These are phyloP conservation scores for Metellina segmentata DNA, from an alignment of 2,888 invertebrate genomes.

Conservation along the genomic window DNA sequence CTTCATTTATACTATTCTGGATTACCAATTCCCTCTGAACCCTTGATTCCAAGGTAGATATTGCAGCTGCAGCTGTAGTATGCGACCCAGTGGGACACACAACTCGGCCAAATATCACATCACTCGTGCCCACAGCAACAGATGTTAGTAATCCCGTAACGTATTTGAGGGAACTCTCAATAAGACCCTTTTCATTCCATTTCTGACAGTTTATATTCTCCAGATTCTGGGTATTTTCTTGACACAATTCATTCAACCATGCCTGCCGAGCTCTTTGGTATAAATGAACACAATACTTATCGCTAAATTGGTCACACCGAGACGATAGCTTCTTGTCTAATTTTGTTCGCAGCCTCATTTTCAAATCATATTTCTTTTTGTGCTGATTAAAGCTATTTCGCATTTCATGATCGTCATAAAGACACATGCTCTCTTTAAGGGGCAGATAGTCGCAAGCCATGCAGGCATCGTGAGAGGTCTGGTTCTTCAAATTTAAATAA, in stretches of 20 bases:
- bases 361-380: slow-evolving; percentile 21
- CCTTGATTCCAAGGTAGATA: neutral
- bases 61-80: neutral
- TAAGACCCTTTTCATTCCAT: neutral
- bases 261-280: slow-evolving; percentile 27
- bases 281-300: neutral
- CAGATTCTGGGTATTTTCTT: neutral
- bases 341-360: slow-evolving; percentile 26
- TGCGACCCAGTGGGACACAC: neutral
- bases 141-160: neutral
- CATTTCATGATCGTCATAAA: neutral
- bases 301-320: neutral
- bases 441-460: neutral
- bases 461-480: neutral
- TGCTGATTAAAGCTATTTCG: slow-evolving; percentile 29
- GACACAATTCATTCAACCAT: slow-evolving; percentile 19
- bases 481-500: neutral
- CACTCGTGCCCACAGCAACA: slow-evolving; percentile 40
- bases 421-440: neutral
- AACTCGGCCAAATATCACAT: slow-evolving; percentile 33
- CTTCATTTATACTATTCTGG: neutral
- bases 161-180: neutral
- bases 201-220: neutral
- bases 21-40: neutral
- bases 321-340: slow-evolving; percentile 5